Evolutionary conservation across 1,140 invertebrate genomes (phyloP), one percentile per base, ranked within the genome.

Genomic region (Neodiprion fabricii): DNA sequence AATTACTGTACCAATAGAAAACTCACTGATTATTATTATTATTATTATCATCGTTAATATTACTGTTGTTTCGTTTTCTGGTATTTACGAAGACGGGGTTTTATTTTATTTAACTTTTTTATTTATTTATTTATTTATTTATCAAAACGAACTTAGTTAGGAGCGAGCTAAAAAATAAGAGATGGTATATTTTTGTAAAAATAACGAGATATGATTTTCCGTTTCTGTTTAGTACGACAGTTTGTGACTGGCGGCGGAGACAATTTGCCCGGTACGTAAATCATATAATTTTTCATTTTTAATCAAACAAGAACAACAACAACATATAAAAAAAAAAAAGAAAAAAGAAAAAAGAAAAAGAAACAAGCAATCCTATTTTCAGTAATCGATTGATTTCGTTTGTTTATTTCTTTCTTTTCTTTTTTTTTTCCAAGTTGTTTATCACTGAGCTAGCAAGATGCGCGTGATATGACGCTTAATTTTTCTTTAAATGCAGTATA

Each of bases 151-250:
- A 40, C 5, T 40, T 40, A 40, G 28, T 3, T 11, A 61, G 53
- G 28, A 61, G n/a, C 11, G 53, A 61, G 53, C 11, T 12, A 61
- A 61, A 61, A 61, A n/a, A 61, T 12, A 61, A 61, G n/a, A 8
- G n/a, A 61, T 12, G n/a, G n/a, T 12, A 61, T 40, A 40, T 40
- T 40, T 40, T 40, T 40, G 28, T 40, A 61, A 61, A 40, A 61
- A 12, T 85, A 87, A 87, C 84, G 85, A 83, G 85, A 87, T 85
- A 87, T 88, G 85, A 86, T 87, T 88, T 88, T 86, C 85, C 90
- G 89, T 92, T 89, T 91, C 87, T 91, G 90, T 91, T 90, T 92
- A 92, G 91, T 92, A 91, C 91, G 91, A 91, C 91, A 92, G 88
- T 92, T 91, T 91, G 90, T 92, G 90, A 91, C 91, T 91, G 91